A percentile compares a stretch with the other conserved stretches of the same genome.
Evolutionary conservation across 2,797 vertebrate genomes (phyloP).

Genomic region (Tinamus major): DNA sequence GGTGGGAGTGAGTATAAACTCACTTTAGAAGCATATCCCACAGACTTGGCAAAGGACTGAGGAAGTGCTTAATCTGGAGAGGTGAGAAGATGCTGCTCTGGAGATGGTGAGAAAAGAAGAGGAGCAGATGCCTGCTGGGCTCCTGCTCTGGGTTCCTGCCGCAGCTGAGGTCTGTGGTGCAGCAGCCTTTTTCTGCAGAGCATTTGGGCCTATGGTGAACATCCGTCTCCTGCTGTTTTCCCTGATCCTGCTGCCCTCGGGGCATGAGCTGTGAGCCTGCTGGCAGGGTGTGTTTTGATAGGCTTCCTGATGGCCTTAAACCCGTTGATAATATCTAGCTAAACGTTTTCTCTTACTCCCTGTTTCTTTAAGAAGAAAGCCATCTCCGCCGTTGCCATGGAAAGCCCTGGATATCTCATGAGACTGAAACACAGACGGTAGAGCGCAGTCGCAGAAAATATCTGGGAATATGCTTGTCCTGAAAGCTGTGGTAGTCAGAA

Average conservation of each 20-base stretch:
- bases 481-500: conserved; percentile 28
- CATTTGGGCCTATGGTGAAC: not conserved
- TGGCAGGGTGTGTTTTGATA: not conserved
- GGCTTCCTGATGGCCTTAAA: not conserved
- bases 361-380: conserved; percentile 68
- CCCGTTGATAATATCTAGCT: not conserved
- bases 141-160: not conserved
- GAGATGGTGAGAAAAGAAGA: not conserved
- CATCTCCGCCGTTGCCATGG: conserved; percentile 63
- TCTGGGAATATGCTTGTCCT: conserved; percentile 46
- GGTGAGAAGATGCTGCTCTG: not conserved
- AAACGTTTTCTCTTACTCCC: not conserved
- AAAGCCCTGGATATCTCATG: conserved; percentile 53
- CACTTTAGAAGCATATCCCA: not conserved
- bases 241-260: not conserved
- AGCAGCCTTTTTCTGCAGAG: not conserved
- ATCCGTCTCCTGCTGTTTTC: not conserved
- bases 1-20: not conserved
- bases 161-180: not conserved
- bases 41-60: not conserved
- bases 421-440: conserved; percentile 54
- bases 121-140: not conserved
- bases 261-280: not conserved
- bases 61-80: not conserved
- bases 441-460: conserved; percentile 42